A percentile compares a stretch with the other conserved stretches of the same genome.
phyloP scores from a whole-genome alignment of 2,113 vertebrate genomes.

The Zosterops lateralis region DNA sequence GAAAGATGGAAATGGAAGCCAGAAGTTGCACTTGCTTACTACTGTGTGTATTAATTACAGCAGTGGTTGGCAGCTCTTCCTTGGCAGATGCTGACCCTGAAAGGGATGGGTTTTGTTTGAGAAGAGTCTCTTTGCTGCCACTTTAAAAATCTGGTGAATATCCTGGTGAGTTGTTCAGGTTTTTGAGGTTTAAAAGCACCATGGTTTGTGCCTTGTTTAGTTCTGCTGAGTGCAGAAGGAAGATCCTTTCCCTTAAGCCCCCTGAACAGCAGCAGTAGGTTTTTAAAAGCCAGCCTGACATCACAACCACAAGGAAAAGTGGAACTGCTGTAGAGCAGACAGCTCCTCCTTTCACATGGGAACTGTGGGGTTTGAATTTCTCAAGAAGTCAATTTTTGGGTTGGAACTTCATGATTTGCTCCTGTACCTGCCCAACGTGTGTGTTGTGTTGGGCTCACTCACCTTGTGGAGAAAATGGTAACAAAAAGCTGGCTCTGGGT shows the following conservation, averaged over 20 bases:
- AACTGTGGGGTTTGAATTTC: neutral
- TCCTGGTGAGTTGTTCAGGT: neutral
- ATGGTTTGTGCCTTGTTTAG: fast-evolving
- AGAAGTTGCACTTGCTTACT: neutral
- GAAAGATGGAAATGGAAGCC: neutral
- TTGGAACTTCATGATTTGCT: neutral
- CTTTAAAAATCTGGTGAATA: neutral
- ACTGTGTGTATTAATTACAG: fast-evolving
- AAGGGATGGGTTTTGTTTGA: neutral
- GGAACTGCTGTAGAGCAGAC: neutral
- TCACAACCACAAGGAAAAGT: neutral
- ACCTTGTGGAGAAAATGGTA: neutral
- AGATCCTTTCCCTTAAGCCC: neutral
- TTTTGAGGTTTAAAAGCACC: neutral
- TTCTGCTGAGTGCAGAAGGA: neutral
- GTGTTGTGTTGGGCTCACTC: fast-evolving
- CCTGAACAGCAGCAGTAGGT: neutral
- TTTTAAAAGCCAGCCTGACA: neutral
- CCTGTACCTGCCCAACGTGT: fast-evolving
- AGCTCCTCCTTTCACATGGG: neutral
- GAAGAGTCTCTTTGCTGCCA: neutral
- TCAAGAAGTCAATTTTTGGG: neutral
- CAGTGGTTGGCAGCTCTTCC: neutral
- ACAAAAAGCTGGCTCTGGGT: neutral
- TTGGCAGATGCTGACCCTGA: neutral